Evolutionary conservation across 2,113 vertebrate genomes (phyloP).

Genomic region (Trematocara stigmaticum): DNA sequence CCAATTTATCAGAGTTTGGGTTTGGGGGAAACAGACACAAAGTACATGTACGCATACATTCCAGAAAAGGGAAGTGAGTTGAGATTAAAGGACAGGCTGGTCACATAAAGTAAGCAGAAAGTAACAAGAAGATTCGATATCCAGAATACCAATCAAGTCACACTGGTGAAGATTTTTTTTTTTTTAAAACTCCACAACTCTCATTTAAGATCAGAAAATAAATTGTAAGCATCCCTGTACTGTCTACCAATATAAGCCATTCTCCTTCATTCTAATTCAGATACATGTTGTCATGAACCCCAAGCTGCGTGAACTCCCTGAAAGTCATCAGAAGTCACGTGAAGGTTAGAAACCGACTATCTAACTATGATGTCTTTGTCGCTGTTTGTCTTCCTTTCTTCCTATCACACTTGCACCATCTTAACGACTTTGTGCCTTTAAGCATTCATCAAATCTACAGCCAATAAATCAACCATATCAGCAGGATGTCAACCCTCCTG

Average conservation of each 20-base stretch:
- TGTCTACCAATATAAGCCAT: not conserved
- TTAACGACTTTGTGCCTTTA: conserved; percentile 57
- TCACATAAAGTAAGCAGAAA: not conserved
- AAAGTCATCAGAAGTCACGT: conserved; percentile 23
- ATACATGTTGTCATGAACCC: not conserved
- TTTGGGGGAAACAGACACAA: not conserved
- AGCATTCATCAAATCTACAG: conserved; percentile 50
- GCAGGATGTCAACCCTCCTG: conserved; percentile 18
- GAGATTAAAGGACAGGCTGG: not conserved
- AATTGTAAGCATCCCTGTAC: not conserved
- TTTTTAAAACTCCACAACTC: not conserved
- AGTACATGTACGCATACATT: not conserved
- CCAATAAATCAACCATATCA: conserved; percentile 60
- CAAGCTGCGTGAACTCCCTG: not conserved
- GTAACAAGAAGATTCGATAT: not conserved
- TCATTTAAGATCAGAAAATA: not conserved
- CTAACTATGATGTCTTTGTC: conserved; percentile 29
- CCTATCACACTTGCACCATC: conserved; percentile 40
- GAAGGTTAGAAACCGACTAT: conserved; percentile 29
- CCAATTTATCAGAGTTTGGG: not conserved
- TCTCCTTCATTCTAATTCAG: not conserved
- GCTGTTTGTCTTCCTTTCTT: conserved; percentile 14
- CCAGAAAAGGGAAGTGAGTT: not conserved
- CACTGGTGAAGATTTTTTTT: not conserved
- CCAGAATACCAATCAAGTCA: not conserved